Base-by-base conservation (phyloP, 2,888 invertebrate genomes). In the Branchellion lobata region DNA sequence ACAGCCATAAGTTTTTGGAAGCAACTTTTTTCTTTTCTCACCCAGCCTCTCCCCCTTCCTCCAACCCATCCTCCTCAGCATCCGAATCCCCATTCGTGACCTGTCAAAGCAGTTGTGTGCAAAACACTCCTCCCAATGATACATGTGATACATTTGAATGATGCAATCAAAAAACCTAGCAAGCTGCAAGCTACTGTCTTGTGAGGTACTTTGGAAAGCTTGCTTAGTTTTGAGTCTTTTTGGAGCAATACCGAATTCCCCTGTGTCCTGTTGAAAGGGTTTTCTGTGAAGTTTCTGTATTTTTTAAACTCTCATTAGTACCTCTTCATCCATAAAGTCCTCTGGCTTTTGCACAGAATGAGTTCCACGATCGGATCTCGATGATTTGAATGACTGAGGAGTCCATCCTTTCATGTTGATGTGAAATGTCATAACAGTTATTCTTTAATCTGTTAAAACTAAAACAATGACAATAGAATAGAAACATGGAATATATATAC, bases 301-400 rank as follows among this genome's bases (percentile, higher is more conserved):
- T 5, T 71, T 5, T 5, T 71, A 11, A 2, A 11, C 18, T 2
- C 47, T 24, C 34, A 40, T 47, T 24, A 8, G 21, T 84, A 91
- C 91, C 87, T 99, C 99, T 18, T 94, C 94, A 87, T 99, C 99
- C 99, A 99, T 99, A 85, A 93, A 99, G 89, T 98, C 96, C 87
- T 95, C 93, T 0, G 96, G 93, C 82, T 90, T 90, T 86, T 93
- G 93, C 57, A 90, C 85, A 47, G 82, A 84, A 27, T 84, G 85
- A 11, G 88, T 84, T 0, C 91, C 90, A 84, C 92, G 93, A 80
- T 92, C 93, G 0, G 88, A 88, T 11, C 96, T 90, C 0, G 95
- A 94, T 81, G 98, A 98, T 85, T 93, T 93, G 86, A 97, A 99
- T 24, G 92, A 91, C 47, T 92, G 90, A 0, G 98, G 99, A 14